Conservation (phyloP, 1,140 invertebrate species). For the Procambarus clarkii region DNA sequence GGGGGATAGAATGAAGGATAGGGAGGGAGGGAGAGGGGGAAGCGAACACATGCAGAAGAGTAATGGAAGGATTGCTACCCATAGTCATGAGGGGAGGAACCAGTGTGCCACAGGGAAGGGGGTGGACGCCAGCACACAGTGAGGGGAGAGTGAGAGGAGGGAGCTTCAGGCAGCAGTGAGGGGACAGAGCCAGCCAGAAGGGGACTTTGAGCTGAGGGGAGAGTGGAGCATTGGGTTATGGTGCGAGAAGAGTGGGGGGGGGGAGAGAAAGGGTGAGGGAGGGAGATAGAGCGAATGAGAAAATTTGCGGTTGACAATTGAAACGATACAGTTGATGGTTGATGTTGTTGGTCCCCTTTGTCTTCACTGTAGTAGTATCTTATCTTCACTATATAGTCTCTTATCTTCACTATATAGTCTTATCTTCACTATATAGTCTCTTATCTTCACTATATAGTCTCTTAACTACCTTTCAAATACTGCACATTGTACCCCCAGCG, state of each 20-base stretch:
- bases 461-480: too few species aligned
- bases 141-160: background rate
- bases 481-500: too few species aligned
- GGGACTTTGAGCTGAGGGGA: slow-evolving; percentile 1
- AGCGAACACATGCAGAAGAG: background rate
- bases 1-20: background rate
- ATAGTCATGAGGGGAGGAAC: background rate
- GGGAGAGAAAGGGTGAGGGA: background rate
- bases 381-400: too few species aligned
- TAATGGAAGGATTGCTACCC: too few species aligned
- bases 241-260: background rate
- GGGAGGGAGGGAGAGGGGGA: background rate
- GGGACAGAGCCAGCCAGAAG: background rate
- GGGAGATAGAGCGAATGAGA: background rate
- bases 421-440: too few species aligned
- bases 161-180: background rate
- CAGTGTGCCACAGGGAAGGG: background rate
- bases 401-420: too few species aligned
- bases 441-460: too few species aligned
- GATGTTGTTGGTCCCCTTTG: too few species aligned
- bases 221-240: background rate
- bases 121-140: background rate
- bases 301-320: too few species aligned
- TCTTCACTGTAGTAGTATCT: too few species aligned
- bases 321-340: too few species aligned